Base-by-base conservation (phyloP, 2,113 vertebrate species). In the Sprattus sprattus region DNA sequence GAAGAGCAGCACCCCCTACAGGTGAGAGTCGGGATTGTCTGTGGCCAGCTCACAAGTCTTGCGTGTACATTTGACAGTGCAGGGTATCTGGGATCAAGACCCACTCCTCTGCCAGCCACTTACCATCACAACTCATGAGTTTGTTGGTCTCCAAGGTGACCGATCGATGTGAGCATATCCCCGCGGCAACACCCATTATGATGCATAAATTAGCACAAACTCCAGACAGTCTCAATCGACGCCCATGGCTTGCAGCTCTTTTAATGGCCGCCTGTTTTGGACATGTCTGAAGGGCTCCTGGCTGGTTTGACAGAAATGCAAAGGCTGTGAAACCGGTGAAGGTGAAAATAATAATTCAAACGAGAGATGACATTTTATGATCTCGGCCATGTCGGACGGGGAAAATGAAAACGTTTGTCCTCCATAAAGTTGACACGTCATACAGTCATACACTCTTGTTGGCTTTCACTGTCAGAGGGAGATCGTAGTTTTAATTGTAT, bases 1-100 rank as follows among this genome's bases (percentile, higher is more conserved):
- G 91, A 89, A 44, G 89, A 86, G 5, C n/a, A 91, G 1, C 93
- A 93, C 5, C 94, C 93, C 39, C 94, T 93, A 3, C 89, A 87
- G 60, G 67, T 57, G 1, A 95, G 96, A 87, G 28, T 3, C 6
- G 18, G 6, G 18, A 22, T 60, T 20, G 18, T 18, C 18, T 0
- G 6, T 60, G 6, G n/a, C 11, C 39, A 1, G 39, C 39, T 39
- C 39, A 39, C 39, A 39, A 82, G 18, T 44, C 39, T 46, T 15
- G 22, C 8, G 4, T 39, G n/a, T 45, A 50, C 4, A 2, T 50
- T 45, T 87, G 25, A 87, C 13, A 9, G 78, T 32, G 20, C 28
- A 78, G 9, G 7, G 13, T 15, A 60, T 57, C 52, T 20, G 16
- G 52, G 54, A 22, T 20, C 54, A 22, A n/a, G 54, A 54, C 11